Conservation (phyloP, 2,888 invertebrate species). For the Sphaeridia pumilis region DNA sequence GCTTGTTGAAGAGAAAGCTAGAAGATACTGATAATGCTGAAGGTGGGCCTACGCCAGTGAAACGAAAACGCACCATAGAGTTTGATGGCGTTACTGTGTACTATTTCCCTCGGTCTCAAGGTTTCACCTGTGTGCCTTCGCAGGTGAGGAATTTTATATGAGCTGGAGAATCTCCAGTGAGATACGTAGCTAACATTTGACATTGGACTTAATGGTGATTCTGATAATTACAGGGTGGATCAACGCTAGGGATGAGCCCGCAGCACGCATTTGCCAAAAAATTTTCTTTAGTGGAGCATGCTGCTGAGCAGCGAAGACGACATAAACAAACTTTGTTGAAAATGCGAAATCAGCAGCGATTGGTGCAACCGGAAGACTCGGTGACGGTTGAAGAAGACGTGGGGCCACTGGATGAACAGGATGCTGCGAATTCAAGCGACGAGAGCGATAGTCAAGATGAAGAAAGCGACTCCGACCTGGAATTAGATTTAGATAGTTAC, state of each 20-base stretch:
- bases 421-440: slow-evolving; percentile 45
- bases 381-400: slow-evolving; percentile 34
- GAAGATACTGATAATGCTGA: slow-evolving; percentile 9
- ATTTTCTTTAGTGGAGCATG: slow-evolving; percentile 77
- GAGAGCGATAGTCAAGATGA: slow-evolving; percentile 64
- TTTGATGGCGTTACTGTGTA: slow-evolving; percentile 88
- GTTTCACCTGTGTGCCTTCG: slow-evolving; percentile 82
- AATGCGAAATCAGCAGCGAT: slow-evolving; percentile 55
- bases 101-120: slow-evolving; percentile 87
- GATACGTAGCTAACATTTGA: too few species aligned
- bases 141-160: slow-evolving; percentile 39
- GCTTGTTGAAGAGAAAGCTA: slow-evolving; percentile 26
- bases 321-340: slow-evolving; percentile 70
- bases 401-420: slow-evolving; percentile 5
- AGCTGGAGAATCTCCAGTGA: too few species aligned
- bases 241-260: slow-evolving; percentile 75
- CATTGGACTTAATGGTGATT: too few species aligned
- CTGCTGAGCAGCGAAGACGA: slow-evolving; percentile 71
- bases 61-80: slow-evolving; percentile 66
- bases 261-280: slow-evolving; percentile 56
- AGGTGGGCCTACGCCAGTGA: slow-evolving; percentile 38
- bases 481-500: slow-evolving; percentile 76
- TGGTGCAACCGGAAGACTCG: slow-evolving; percentile 18
- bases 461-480: slow-evolving; percentile 50
- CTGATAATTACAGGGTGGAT: slow-evolving; percentile 44